Conservation (phyloP, 2,888 invertebrate species). For the Dendrolimus pini region DNA sequence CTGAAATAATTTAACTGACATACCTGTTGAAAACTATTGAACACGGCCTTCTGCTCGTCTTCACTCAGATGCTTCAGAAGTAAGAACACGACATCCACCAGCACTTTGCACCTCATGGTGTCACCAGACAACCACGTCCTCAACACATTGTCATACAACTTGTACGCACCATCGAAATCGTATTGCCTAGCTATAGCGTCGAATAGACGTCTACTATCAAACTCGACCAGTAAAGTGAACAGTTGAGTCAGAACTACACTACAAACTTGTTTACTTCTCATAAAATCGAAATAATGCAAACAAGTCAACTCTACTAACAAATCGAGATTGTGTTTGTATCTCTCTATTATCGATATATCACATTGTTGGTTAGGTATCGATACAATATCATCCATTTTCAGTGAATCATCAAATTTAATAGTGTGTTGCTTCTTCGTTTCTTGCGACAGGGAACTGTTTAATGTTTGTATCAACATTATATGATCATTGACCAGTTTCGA, state of each 20-base stretch:
- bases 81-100: slow-evolving; percentile 80
- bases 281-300: slow-evolving; percentile 74
- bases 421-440: slow-evolving; percentile 34
- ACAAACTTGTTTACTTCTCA: slow-evolving; percentile 50
- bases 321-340: slow-evolving; percentile 61
- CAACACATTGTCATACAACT: slow-evolving; percentile 50
- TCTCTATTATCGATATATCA: slow-evolving; percentile 24
- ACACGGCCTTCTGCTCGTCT: slow-evolving; percentile 69
- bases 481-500: slow-evolving; percentile 57
- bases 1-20: slow-evolving; percentile 6
- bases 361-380: slow-evolving; percentile 6
- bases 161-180: slow-evolving; percentile 21
- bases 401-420: slow-evolving; percentile 36
- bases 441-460: slow-evolving; percentile 31
- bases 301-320: slow-evolving; percentile 61
- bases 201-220: slow-evolving; percentile 72
- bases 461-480: slow-evolving; percentile 34
- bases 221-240: slow-evolving; percentile 72
- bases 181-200: slow-evolving; percentile 55
- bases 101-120: slow-evolving; percentile 64
- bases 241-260: slow-evolving; percentile 67
- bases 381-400: background rate
- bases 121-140: slow-evolving; percentile 69
- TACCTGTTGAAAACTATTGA: slow-evolving; percentile 77
- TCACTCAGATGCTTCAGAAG: slow-evolving; percentile 72